phyloP scores from a whole-genome alignment of 2,113 vertebrate genomes.

The Marmota monax region DNA sequence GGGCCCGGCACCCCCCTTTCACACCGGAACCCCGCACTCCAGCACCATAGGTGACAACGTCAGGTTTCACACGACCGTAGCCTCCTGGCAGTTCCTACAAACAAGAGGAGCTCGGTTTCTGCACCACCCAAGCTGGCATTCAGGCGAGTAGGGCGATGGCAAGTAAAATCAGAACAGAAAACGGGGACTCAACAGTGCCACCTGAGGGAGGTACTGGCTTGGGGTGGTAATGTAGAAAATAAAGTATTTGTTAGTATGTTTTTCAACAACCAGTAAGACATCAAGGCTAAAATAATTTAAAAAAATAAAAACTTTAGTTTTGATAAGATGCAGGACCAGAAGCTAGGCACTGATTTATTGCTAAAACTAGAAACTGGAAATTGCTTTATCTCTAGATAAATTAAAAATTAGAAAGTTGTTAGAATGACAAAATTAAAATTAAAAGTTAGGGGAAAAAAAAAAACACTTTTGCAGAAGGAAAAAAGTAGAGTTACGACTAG shows the following conservation, averaged over 20 bases:
- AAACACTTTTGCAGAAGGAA: neutral
- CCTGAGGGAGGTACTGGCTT: neutral
- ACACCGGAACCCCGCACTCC: conserved; percentile 97
- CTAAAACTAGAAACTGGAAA: neutral
- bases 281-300: neutral
- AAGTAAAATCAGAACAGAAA: neutral
- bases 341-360: neutral
- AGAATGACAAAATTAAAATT: conserved; percentile 17
- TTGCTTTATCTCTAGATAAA: neutral
- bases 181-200: neutral
- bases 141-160: fast-evolving
- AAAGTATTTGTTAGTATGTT: neutral
- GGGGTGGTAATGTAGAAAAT: neutral
- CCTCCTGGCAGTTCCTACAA: conserved; percentile 96
- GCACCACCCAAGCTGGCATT: neutral
- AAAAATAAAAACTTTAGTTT: neutral
- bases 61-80: conserved; percentile 97
- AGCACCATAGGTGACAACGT: conserved; percentile 98
- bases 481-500: neutral
- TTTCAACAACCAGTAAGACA: neutral
- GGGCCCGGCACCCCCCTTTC: conserved; percentile 98
- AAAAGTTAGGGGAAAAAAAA: neutral
- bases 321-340: neutral
- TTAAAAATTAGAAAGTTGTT: neutral
- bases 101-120: neutral